Conservation (phyloP, 2,888 invertebrate genomes). For the Cataglyphis albicans region DNA sequence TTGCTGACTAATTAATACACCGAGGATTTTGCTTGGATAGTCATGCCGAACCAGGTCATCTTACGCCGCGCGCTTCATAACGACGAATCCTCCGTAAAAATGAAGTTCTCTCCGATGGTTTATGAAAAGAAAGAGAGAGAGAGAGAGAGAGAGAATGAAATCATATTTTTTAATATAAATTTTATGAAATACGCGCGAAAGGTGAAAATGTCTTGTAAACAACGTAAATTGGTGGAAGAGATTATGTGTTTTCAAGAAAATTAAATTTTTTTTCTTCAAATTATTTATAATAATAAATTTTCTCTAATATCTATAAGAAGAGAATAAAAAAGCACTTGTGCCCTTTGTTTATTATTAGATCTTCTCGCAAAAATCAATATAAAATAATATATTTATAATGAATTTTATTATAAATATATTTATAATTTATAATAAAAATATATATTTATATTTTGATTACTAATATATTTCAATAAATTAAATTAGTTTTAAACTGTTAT, state of each 20-base stretch:
- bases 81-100: background rate
- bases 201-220: background rate
- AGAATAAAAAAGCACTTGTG: background rate
- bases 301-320: background rate
- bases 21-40: constrained; percentile 47
- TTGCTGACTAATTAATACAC: constrained; percentile 68
- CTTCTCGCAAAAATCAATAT: background rate
- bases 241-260: background rate
- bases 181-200: background rate
- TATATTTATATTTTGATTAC: background rate
- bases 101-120: background rate
- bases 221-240: background rate
- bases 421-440: background rate
- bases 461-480: background rate
- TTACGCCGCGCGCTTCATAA: constrained; percentile 7
- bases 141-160: background rate
- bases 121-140: background rate
- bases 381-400: background rate
- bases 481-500: background rate
- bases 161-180: background rate
- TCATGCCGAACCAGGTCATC: constrained; percentile 40
- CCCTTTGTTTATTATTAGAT: background rate
- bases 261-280: background rate
- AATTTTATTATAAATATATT: too few relatives aligned
- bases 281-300: background rate